Evolutionary conservation across 2,113 vertebrate genomes (phyloP).

Genomic region (Colistium nudipinnis): DNA sequence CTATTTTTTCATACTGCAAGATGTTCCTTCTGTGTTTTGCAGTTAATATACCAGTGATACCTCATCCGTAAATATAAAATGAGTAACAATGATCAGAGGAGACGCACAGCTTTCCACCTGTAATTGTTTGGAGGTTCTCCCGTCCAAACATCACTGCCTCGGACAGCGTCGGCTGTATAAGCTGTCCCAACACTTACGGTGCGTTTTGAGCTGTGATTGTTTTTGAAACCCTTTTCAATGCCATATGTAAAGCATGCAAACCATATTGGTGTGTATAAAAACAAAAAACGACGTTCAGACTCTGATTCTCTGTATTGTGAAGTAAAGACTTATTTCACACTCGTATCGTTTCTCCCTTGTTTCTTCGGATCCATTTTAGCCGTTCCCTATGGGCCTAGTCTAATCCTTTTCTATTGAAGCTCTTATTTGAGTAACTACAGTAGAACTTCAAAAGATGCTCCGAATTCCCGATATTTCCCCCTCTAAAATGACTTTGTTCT

Average conservation of each 20-base stretch:
- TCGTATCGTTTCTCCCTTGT: not conserved
- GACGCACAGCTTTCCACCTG: slow-evolving; percentile 32
- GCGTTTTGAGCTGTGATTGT: slow-evolving; percentile 42
- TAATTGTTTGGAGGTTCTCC: slow-evolving; percentile 28
- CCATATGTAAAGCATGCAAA: slow-evolving; percentile 20
- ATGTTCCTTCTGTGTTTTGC: slow-evolving; percentile 28
- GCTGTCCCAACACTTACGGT: slow-evolving; percentile 10
- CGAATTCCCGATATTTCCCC: too few species aligned
- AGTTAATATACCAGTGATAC: slow-evolving; percentile 54
- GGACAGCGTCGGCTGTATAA: not conserved
- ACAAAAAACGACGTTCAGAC: slow-evolving; percentile 22
- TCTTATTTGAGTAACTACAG: too few species aligned
- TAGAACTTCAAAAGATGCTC: too few species aligned
- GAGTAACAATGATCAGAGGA: slow-evolving; percentile 14
- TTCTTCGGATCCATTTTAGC: slow-evolving; percentile 1
- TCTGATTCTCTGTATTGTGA: slow-evolving; percentile 31
- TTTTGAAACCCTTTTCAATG: slow-evolving; percentile 18
- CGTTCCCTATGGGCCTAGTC: too few species aligned
- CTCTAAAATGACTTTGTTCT: too few species aligned
- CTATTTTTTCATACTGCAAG: slow-evolving; percentile 15
- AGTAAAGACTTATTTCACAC: slow-evolving; percentile 42
- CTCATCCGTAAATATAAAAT: slow-evolving; percentile 62
- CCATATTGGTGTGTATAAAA: slow-evolving; percentile 15
- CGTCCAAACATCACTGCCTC: not conserved
- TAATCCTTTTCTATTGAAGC: too few species aligned